Base-by-base conservation (phyloP, 2,113 vertebrate genomes). In the Hippocampus zosterae region DNA sequence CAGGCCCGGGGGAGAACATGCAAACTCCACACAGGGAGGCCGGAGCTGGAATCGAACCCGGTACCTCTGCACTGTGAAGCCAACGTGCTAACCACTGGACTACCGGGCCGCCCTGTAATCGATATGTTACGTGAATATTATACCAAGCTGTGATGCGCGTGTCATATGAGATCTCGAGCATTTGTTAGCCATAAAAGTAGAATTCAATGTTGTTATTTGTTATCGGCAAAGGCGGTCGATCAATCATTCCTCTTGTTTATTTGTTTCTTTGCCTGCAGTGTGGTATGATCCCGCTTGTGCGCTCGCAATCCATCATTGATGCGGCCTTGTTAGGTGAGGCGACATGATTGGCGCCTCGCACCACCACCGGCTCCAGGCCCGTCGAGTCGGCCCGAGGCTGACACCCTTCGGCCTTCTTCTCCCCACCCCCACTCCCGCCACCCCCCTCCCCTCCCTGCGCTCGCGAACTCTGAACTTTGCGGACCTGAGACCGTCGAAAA, bases 321-420 rank as follows among this genome's bases (percentile, higher is more conserved):
- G 56, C 56, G 2, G 13, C 25, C 4, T 29, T 8, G 56, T 59
- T 29, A 13, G 29, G 25, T 29, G 3, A 18, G 56, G 56, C 25
- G 25, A 59, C 25, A 5, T 81, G 83, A 85, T 74, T 72, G 84
- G 80, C 81, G 74, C 81, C 77, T 78, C 42, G 75, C 70, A 55
- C 19, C 67, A 68, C 44, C 60, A 46, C 53, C 25, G 12, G 46
- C 41, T 23, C 33, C 63, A 4, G 72, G 61, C 13, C 44, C 63
- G 25, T 71, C 8, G 2, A 41, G 16, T 50, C 16, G 71, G 78
- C n/a, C n/a, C n/a, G n/a, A n/a, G n/a, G n/a, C 80, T 74, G 81
- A 85, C 76, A 65, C 21, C 8, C 23, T 29, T 59, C 56, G 16
- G 27, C 12, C 5, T 18, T 7, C 13, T 59, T n/a, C n/a, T n/a